These are phyloP conservation scores for Paralichthys olivaceus DNA, from an alignment of 2,113 vertebrate genomes.

Conservation along the genomic window DNA sequence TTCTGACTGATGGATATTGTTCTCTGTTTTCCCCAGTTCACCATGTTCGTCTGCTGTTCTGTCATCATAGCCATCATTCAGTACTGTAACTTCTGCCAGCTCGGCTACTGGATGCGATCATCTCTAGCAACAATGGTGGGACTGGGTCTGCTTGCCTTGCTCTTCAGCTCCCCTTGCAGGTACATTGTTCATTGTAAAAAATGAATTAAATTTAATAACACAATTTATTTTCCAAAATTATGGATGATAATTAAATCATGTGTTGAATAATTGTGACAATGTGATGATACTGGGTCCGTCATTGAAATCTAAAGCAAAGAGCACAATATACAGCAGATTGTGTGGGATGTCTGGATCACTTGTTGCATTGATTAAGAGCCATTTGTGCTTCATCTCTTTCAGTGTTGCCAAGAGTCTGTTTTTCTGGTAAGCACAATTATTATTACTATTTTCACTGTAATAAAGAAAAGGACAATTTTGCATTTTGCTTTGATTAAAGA, in stretches of 20 bases:
- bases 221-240: neutral
- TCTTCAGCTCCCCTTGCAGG: slow-evolving; percentile 86
- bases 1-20: neutral
- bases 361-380: neutral
- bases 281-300: neutral
- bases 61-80: slow-evolving; percentile 93
- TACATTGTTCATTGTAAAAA: slow-evolving; percentile 15
- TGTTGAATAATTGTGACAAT: neutral
- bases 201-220: neutral
- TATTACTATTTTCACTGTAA: neutral
- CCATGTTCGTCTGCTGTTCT: slow-evolving; percentile 91
- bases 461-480: no score
- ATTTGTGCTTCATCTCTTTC: slow-evolving; percentile 48
- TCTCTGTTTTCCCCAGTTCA: slow-evolving; percentile 81
- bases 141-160: slow-evolving; percentile 85
- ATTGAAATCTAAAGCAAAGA: no score
- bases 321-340: neutral
- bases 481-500: no score
- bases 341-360: neutral
- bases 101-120: slow-evolving; percentile 98
- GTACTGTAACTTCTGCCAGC: slow-evolving; percentile 99
- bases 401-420: slow-evolving; percentile 69
- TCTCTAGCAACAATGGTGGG: slow-evolving; percentile 90
- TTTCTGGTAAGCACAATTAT: slow-evolving; percentile 65
- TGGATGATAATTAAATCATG: neutral